Percentiles rank a stretch among this genome's conserved stretches.
Evolutionary conservation across 2,113 vertebrate species (phyloP).

Genomic region (Cavia aperea): DNA sequence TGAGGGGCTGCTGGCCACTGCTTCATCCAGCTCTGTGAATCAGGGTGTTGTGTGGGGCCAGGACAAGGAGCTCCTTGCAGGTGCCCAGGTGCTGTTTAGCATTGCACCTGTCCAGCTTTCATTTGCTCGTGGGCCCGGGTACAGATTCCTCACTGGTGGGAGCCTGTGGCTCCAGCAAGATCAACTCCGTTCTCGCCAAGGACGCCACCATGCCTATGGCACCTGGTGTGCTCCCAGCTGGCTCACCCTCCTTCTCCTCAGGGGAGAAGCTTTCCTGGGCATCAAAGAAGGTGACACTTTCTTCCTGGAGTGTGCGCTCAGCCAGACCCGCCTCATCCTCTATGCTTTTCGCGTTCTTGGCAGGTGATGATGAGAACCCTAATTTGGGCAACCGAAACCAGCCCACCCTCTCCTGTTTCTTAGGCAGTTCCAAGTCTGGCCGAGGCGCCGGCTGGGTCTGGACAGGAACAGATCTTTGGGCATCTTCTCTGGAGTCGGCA

Average conservation of each 20-base stretch:
- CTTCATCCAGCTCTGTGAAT: background rate
- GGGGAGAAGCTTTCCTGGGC: conserved; percentile 73
- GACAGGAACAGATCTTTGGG: conserved; percentile 40
- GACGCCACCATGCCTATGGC: conserved; percentile 53
- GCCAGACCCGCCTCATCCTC: background rate
- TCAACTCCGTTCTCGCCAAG: conserved; percentile 71
- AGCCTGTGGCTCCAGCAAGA: conserved; percentile 59
- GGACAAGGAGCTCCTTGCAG: no score
- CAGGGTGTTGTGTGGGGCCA: background rate
- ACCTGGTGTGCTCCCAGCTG: accelerated
- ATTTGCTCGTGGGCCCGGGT: conserved; percentile 42
- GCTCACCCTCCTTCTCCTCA: conserved; percentile 61
- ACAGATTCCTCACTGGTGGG: background rate
- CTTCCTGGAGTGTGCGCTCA: conserved; percentile 61
- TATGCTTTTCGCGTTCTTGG: conserved; percentile 59
- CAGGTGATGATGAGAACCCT: conserved; percentile 77
- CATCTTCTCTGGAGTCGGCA: conserved; percentile 22
- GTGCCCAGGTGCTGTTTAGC: background rate
- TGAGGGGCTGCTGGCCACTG: background rate
- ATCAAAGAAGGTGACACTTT: conserved; percentile 73
- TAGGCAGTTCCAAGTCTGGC: conserved; percentile 48
- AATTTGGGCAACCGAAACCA: conserved; percentile 80
- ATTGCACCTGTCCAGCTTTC: background rate
- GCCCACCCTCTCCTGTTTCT: conserved; percentile 70
- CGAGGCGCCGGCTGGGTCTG: conserved; percentile 53